Evolutionary conservation across 2,888 invertebrate genomes (phyloP).

Genomic region (Steinernema scapterisci): DNA sequence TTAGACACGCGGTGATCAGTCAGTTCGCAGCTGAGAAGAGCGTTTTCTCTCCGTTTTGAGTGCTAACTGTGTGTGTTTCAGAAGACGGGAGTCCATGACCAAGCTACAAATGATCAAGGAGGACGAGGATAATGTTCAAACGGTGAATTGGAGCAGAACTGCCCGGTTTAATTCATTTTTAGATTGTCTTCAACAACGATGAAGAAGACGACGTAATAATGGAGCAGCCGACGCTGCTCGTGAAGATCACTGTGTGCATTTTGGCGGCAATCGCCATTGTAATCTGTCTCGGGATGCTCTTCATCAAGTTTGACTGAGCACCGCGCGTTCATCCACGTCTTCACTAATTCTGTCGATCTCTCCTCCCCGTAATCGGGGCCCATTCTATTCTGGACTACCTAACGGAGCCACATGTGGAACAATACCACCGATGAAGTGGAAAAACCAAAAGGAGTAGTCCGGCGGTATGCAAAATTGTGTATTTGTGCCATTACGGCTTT

Average conservation of each 20-base stretch:
- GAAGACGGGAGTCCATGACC: slow-evolving; percentile 7
- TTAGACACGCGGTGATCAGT: not conserved
- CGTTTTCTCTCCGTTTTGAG: not conserved
- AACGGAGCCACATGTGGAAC: too few species aligned
- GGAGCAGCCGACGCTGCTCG: slow-evolving; percentile 10
- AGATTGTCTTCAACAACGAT: slow-evolving; percentile 8
- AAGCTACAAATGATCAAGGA: slow-evolving; percentile 21
- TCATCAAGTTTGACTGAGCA: slow-evolving; percentile 21
- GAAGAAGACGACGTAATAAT: not conserved
- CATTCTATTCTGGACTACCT: too few species aligned
- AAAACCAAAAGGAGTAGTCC: too few species aligned
- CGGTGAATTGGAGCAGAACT: not conserved
- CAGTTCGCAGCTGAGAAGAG: not conserved
- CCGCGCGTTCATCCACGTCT: not conserved
- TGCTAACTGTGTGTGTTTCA: not conserved
- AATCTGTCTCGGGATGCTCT: slow-evolving; percentile 14
- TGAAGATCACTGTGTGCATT: slow-evolving; percentile 1
- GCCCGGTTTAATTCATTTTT: not conserved
- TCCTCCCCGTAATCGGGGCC: not conserved
- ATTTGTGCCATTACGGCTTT: too few species aligned
- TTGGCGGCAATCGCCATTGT: slow-evolving; percentile 10
- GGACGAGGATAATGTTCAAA: not conserved
- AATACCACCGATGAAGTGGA: too few species aligned
- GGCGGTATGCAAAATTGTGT: too few species aligned
- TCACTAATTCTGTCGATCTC: not conserved